Percentiles rank a stretch among this genome's conserved stretches.
These are phyloP conservation scores for Penaeus indicus DNA, from an alignment of 1,140 invertebrate genomes.

Conservation along the genomic window DNA sequence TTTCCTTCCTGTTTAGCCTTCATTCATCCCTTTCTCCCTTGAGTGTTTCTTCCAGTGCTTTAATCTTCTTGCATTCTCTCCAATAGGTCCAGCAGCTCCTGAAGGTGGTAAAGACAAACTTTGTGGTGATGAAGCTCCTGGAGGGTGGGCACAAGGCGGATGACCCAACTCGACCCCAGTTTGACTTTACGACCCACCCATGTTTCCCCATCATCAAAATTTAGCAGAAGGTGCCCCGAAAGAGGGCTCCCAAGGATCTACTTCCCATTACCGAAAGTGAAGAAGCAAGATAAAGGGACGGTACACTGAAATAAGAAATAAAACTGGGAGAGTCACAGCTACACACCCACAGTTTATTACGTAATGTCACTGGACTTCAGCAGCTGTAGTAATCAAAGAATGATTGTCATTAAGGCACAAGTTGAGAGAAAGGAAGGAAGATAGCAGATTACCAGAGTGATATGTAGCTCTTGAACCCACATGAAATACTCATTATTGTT, in stretches of 20 bases:
- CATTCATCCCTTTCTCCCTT: not conserved
- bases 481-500: no score
- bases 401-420: no score
- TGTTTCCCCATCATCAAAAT: slow-evolving; percentile 89
- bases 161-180: slow-evolving; percentile 84
- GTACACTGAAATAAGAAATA: not conserved
- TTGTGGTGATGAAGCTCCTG: slow-evolving; percentile 92
- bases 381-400: no score
- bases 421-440: no score
- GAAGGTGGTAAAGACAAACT: slow-evolving; percentile 86
- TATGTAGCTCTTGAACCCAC: no score
- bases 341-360: no score
- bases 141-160: slow-evolving; percentile 77
- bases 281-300: slow-evolving; percentile 46
- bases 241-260: slow-evolving; percentile 52
- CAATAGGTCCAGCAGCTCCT: slow-evolving; percentile 81
- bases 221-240: slow-evolving; percentile 57
- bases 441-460: no score
- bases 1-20: no score
- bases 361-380: no score
- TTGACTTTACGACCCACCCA: slow-evolving; percentile 89
- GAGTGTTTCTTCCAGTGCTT: not conserved
- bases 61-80: slow-evolving; percentile 69
- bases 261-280: slow-evolving; percentile 52
- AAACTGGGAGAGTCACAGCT: not conserved